Conservation (phyloP, 2,797 vertebrate species). For the Gallinago nigripennis region DNA sequence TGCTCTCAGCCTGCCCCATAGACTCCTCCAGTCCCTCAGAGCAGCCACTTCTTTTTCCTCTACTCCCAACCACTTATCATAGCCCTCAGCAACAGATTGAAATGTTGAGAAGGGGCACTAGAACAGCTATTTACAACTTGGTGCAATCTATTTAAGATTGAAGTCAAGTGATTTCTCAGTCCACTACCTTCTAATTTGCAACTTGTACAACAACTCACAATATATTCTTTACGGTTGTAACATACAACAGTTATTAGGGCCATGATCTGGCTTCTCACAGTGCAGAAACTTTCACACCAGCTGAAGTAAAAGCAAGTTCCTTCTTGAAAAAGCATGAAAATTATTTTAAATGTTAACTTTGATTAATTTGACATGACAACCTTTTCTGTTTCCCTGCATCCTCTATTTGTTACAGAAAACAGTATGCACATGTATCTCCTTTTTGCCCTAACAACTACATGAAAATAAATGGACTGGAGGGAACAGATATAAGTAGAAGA, state of each 20-base stretch:
- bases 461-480: background rate
- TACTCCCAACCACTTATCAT: background rate
- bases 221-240: background rate
- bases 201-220: background rate
- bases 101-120: background rate
- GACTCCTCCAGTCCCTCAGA: background rate
- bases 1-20: background rate
- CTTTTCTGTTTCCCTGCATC: background rate
- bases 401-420: background rate
- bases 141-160: background rate
- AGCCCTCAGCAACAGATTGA: background rate
- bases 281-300: background rate
- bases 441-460: background rate
- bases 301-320: background rate
- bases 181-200: background rate
- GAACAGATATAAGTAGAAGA: background rate
- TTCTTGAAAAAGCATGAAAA: background rate
- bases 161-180: background rate
- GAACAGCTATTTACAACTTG: background rate
- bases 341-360: background rate
- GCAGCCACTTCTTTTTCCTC: background rate
- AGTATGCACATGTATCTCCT: accelerated
- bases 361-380: background rate
- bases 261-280: background rate
- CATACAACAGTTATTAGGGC: background rate